phyloP scores from a whole-genome alignment of 2,113 vertebrate species.

The Phyllopteryx taeniolatus region DNA sequence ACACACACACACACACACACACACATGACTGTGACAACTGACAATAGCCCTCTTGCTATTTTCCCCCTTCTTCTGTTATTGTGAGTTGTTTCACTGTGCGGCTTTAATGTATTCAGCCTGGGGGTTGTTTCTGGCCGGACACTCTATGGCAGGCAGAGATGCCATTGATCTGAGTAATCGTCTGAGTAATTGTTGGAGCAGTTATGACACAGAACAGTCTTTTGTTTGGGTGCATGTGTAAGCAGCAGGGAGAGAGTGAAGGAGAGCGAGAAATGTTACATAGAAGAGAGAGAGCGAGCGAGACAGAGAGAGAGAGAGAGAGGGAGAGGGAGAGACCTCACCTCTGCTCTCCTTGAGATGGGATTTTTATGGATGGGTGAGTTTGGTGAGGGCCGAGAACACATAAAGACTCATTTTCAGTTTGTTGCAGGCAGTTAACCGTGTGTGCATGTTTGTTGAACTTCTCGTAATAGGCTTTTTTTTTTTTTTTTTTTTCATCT shows the following conservation, averaged over 20 bases:
- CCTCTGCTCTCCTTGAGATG: conserved; percentile 79
- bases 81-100: conserved; percentile 60
- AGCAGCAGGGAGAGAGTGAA: conserved; percentile 46
- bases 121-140: conserved; percentile 60
- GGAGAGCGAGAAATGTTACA: conserved; percentile 24
- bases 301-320: conserved; percentile 39
- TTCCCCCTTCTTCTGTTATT: conserved; percentile 48
- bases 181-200: conserved; percentile 77
- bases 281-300: conserved; percentile 38
- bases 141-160: conserved; percentile 63
- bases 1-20: conserved; percentile 42
- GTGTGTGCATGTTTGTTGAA: conserved; percentile 73
- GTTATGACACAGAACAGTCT: conserved; percentile 73
- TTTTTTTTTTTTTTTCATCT: conserved; percentile 22
- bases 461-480: conserved; percentile 63
- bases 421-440: conserved; percentile 73
- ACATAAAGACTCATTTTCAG: conserved; percentile 75
- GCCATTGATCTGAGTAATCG: conserved; percentile 77
- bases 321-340: conserved; percentile 66
- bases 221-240: conserved; percentile 60
- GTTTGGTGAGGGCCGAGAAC: conserved; percentile 71
- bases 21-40: conserved; percentile 63
- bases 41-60: conserved; percentile 61
- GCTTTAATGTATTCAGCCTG: conserved; percentile 63
- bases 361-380: conserved; percentile 79